These are phyloP conservation scores for Quadroppia sp. DNA, from an alignment of 2,888 invertebrate genomes.

Conservation along the genomic window DNA sequence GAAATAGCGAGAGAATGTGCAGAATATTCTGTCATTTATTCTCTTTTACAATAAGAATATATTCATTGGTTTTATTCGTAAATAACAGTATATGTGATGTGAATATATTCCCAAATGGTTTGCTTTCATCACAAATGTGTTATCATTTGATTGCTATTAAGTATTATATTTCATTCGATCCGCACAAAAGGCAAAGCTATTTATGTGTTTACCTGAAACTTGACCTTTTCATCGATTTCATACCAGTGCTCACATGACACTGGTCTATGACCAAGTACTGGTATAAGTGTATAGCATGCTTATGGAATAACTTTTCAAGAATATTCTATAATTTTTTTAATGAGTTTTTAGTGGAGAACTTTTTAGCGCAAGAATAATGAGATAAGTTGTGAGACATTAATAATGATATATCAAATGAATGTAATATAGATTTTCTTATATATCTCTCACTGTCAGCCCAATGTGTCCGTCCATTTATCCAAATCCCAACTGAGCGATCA, in stretches of 20 bases:
- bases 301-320: no score
- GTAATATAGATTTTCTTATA: slow-evolving; percentile 2
- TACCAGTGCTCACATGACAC: neutral
- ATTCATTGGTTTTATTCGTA: slow-evolving; percentile 11
- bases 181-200: slow-evolving; percentile 13
- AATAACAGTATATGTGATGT: slow-evolving; percentile 26
- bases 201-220: slow-evolving; percentile 36
- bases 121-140: slow-evolving; percentile 32
- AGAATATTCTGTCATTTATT: slow-evolving; percentile 7
- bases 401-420: neutral
- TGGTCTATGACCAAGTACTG: no score
- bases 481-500: slow-evolving; percentile 24
- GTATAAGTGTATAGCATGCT: no score
- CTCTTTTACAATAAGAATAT: neutral
- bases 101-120: slow-evolving; percentile 35
- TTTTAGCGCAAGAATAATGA: no score
- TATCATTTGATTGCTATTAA: slow-evolving; percentile 35
- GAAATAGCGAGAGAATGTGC: neutral
- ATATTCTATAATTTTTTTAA: no score
- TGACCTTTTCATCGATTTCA: slow-evolving; percentile 28
- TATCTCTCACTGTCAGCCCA: slow-evolving; percentile 26
- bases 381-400: neutral
- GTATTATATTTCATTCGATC: slow-evolving; percentile 28
- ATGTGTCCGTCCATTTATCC: slow-evolving; percentile 32
- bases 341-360: no score